Evolutionary conservation across 2,797 vertebrate species (phyloP), one percentile per base, ranked within the genome.

Genomic region (Halcyon leucocephala): DNA sequence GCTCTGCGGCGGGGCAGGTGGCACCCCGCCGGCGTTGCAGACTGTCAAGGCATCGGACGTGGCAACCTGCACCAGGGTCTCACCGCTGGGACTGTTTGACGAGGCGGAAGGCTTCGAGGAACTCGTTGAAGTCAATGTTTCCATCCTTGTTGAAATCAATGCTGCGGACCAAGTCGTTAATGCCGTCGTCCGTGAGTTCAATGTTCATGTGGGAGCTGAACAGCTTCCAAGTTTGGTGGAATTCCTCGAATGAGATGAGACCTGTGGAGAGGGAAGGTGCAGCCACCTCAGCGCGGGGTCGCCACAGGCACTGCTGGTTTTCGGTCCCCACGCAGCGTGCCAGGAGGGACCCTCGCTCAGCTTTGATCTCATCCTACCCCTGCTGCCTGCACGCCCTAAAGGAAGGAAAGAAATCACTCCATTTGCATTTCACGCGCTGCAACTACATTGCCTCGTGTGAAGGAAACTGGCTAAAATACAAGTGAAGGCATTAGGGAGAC

Each of bases 91-190:
- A 97, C 73, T 98, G 98, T 86, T 98, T 98, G 80, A 99, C 98
- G 3, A 99, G 98, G 54, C 99, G 98, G 93, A 99, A 99, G 28
- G 99, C 99, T 97, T 99, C 99, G 92, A 99, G 98, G 97, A 99
- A 99, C 98, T 99, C 99, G 0, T 99, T 99, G 97, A 99, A 99
- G 91, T 99, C 99, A 0, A 99, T 99, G 97, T 98, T 99, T 26
- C 99, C 99, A 2, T 99, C 99, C 93, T 99, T 99, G 96, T 99
- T 99, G 97, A 99, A 99, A 91, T 99, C 99, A 2, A 99, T 99
- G 97, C 99, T 99, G 70, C 98, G 97, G 17, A 98, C 99, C 81
- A 99, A 96, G 97, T 99, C 98, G 0, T 96, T 92, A 74, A 99
- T 98, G 81, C 98, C 98, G 6, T 99, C 95, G 1, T 99, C 99